These are phyloP conservation scores for Melopsittacus undulatus DNA, from an alignment of 2,797 vertebrate genomes.

Conservation along the genomic window DNA sequence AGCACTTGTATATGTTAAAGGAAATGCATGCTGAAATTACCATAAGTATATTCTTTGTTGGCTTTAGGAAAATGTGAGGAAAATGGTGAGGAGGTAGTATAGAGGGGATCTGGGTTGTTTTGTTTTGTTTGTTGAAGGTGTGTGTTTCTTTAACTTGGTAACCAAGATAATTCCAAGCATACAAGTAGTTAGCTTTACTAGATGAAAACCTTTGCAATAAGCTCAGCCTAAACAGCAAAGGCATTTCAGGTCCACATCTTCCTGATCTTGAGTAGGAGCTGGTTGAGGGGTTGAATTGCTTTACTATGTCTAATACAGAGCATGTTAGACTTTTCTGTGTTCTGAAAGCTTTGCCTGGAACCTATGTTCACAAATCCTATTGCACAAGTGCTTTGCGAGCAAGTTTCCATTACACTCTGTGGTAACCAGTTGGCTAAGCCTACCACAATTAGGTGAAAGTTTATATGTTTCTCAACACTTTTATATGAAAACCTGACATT, in stretches of 20 bases:
- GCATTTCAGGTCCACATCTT: neutral
- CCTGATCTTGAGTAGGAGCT: neutral
- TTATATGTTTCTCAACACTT: neutral
- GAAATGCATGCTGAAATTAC: neutral
- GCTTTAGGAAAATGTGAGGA: neutral
- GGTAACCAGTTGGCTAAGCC: neutral
- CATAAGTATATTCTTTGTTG: neutral
- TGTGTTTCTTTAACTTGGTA: neutral
- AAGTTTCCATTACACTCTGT: neutral
- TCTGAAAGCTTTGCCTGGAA: neutral
- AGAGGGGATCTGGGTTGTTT: neutral
- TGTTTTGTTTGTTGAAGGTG: neutral
- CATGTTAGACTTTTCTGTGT: neutral
- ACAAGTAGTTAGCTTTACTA: neutral
- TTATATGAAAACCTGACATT: neutral
- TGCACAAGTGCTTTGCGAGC: neutral
- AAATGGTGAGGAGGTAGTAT: neutral
- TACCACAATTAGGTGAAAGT: neutral
- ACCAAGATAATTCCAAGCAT: neutral
- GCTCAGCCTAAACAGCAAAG: neutral
- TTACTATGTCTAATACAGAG: neutral
- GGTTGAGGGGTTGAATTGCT: neutral
- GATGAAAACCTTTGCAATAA: neutral
- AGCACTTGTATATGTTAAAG: neutral
- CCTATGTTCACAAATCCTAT: neutral